These are phyloP conservation scores for Erethizon dorsatum DNA, from an alignment of 2,797 vertebrate species.

Conservation along the genomic window DNA sequence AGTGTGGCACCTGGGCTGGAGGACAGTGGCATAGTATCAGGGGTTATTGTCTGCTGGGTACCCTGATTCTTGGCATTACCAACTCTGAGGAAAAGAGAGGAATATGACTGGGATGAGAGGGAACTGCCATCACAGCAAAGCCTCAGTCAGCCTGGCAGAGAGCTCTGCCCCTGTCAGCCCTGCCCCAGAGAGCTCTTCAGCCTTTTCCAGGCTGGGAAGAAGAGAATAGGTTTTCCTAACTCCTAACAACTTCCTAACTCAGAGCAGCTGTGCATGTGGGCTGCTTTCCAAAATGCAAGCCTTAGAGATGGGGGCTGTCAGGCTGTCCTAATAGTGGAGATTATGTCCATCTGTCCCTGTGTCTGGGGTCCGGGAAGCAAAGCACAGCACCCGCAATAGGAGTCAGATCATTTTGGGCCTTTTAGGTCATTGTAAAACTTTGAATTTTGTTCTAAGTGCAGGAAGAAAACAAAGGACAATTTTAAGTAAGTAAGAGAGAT, in stretches of 20 bases:
- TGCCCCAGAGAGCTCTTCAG: background rate
- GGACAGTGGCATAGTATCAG: background rate
- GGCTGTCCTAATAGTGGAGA: background rate
- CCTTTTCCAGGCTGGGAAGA: background rate
- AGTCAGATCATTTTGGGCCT: background rate
- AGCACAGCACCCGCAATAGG: background rate
- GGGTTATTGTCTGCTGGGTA: background rate
- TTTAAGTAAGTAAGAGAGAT: background rate
- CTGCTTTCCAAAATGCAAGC: background rate
- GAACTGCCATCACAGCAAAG: background rate
- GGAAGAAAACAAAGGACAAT: constrained; percentile 4
- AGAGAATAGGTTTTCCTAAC: background rate
- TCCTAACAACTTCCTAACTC: background rate
- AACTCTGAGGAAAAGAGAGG: background rate
- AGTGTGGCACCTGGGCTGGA: background rate
- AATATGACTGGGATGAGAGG: no score
- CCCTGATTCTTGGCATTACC: background rate
- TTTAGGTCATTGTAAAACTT: background rate
- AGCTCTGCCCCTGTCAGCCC: background rate
- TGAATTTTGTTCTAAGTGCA: constrained; percentile 5
- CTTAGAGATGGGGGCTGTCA: background rate
- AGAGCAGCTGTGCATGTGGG: background rate
- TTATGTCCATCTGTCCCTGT: background rate
- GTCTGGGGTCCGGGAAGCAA: background rate
- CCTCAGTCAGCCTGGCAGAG: background rate